Conservation (phyloP, 2,113 vertebrate genomes). For the Cyprinodon tularosa region DNA sequence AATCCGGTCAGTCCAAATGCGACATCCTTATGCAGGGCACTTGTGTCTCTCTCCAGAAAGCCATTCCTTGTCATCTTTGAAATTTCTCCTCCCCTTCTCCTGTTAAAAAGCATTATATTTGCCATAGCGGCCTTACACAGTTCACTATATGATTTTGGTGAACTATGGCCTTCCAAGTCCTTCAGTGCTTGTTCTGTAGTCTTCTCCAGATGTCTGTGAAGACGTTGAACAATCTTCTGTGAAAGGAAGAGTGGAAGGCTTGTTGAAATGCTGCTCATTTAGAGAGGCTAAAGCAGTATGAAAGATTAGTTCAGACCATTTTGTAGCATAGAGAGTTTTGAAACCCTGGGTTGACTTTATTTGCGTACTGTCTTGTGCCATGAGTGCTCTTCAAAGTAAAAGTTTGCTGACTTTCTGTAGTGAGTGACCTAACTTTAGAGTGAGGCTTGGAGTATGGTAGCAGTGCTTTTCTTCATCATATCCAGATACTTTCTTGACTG, state of each 20-base stretch:
- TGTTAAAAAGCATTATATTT: conserved; percentile 3
- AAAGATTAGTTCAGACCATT: conserved; percentile 10
- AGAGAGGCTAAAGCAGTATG: not conserved
- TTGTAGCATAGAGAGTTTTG: conserved; percentile 2
- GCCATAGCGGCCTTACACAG: conserved; percentile 10
- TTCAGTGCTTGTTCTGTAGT: not conserved
- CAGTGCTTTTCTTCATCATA: conserved; percentile 24
- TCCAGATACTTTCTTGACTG: not conserved
- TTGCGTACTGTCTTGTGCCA: conserved; percentile 19
- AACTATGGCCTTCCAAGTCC: not conserved
- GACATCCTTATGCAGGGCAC: conserved; percentile 6
- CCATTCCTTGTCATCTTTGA: not conserved
- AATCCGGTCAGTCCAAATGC: conserved; percentile 7
- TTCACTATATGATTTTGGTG: conserved; percentile 9
- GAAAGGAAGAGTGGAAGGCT: conserved; percentile 12
- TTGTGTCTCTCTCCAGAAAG: conserved; percentile 10
- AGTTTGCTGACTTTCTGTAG: not conserved
- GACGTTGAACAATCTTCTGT: conserved; percentile 8
- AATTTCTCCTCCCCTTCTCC: conserved; percentile 10
- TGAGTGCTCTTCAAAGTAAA: conserved; percentile 14
- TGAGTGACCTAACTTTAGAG: conserved; percentile 14
- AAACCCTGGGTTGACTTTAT: conserved; percentile 21
- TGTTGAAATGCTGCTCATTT: not conserved
- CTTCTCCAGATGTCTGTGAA: conserved; percentile 14
- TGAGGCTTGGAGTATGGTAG: conserved; percentile 18